A percentile compares a stretch with the other conserved stretches of the same genome.
Conservation (phyloP, 2,113 vertebrate species). For the Phycodurus eques region DNA sequence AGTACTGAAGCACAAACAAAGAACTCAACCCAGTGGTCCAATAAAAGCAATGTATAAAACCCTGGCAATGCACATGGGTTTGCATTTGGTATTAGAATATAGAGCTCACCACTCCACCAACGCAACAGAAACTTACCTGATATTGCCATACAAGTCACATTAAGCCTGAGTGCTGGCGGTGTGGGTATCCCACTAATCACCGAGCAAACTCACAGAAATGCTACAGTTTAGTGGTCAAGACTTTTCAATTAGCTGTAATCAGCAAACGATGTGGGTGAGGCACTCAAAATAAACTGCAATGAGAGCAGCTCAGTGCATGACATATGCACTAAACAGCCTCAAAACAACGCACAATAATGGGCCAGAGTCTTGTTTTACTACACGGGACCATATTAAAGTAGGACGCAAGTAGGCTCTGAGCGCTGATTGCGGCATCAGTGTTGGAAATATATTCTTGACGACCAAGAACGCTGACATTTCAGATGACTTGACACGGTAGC, state of each 20-base stretch:
- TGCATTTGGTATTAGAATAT: constrained; percentile 12
- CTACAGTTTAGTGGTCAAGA: constrained; percentile 34
- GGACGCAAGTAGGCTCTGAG: constrained; percentile 55
- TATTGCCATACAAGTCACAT: background rate
- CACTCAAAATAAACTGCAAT: constrained; percentile 34
- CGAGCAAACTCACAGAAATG: constrained; percentile 25
- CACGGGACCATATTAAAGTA: background rate
- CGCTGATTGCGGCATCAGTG: constrained; percentile 54
- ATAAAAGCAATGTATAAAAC: constrained; percentile 26
- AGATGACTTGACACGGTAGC: constrained; percentile 44
- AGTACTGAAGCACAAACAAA: constrained; percentile 8
- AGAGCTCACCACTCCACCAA: background rate
- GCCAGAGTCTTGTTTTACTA: background rate
- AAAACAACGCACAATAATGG: background rate
- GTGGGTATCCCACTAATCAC: constrained; percentile 14
- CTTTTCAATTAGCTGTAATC: constrained; percentile 49
- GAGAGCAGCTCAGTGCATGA: background rate
- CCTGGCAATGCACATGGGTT: background rate
- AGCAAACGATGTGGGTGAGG: constrained; percentile 12
- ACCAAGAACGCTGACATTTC: constrained; percentile 48
- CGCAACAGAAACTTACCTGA: background rate
- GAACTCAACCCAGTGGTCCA: constrained; percentile 13
- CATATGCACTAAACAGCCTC: constrained; percentile 13
- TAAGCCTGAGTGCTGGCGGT: background rate
- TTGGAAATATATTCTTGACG: constrained; percentile 42